A percentile compares a stretch with the other conserved stretches of the same genome.
phyloP scores from a whole-genome alignment of 2,797 vertebrate genomes.

The Scolopax bukidnonensis region DNA sequence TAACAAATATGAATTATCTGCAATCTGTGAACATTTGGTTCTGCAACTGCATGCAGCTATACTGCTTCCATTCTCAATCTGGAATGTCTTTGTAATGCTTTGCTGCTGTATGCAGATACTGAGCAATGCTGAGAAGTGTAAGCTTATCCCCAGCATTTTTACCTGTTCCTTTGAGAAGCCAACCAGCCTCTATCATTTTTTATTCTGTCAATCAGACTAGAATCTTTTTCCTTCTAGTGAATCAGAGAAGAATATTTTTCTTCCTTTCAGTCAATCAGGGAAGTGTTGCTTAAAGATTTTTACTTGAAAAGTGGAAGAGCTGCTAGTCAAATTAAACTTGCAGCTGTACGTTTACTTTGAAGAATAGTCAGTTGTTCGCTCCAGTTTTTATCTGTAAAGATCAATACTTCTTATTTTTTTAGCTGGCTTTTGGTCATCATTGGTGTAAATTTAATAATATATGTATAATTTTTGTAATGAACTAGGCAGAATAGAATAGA shows the following conservation, averaged over 20 bases:
- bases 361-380: not conserved
- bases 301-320: not conserved
- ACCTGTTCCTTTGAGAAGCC: not conserved
- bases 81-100: not conserved
- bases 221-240: not conserved
- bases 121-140: not conserved
- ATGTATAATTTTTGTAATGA: not conserved
- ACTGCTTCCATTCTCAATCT: not conserved
- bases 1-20: not conserved
- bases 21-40: not conserved
- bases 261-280: not conserved
- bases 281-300: not conserved
- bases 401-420: not conserved
- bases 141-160: not conserved
- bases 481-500: not conserved
- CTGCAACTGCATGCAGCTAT: not conserved
- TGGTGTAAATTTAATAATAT: not conserved
- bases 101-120: not conserved
- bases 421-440: not conserved
- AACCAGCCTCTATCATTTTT: not conserved
- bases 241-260: not conserved
- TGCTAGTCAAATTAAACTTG: not conserved
- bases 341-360: not conserved
- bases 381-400: not conserved
- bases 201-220: not conserved